phyloP scores from a whole-genome alignment of 2,113 vertebrate genomes.

The Amblyornis subalaris region DNA sequence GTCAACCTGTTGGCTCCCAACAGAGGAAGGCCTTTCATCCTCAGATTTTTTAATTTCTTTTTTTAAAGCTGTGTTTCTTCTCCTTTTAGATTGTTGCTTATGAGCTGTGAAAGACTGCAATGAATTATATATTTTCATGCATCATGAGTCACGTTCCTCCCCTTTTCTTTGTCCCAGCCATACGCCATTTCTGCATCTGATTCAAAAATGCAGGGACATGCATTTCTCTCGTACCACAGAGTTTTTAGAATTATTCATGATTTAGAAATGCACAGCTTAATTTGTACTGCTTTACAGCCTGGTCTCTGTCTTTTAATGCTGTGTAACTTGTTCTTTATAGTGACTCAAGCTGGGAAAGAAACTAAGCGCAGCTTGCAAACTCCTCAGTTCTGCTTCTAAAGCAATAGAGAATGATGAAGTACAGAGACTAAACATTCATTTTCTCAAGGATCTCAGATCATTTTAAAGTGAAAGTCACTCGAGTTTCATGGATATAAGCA shows the following conservation, averaged over 20 bases:
- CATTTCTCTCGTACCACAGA: not conserved
- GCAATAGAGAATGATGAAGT: constrained; percentile 23
- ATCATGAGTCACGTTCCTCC: not conserved
- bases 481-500: not conserved
- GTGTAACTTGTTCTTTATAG: constrained; percentile 9
- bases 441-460: not conserved
- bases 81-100: not conserved
- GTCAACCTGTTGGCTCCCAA: not conserved
- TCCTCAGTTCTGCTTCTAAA: constrained; percentile 22
- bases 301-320: constrained; percentile 7
- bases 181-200: fast-evolving
- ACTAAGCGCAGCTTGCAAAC: constrained; percentile 16
- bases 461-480: constrained; percentile 8
- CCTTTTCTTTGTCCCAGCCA: not conserved
- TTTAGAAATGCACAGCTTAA: constrained; percentile 27
- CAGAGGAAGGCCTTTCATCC: not conserved
- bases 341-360: constrained; percentile 40
- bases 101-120: not conserved
- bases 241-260: constrained; percentile 36
- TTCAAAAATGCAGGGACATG: not conserved
- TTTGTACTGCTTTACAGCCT: constrained; percentile 20
- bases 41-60: not conserved
- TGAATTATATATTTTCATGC: not conserved
- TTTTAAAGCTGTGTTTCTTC: not conserved
- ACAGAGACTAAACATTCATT: not conserved